phyloP scores from a whole-genome alignment of 2,797 vertebrate genomes.

The Pachyuromys duprasi region DNA sequence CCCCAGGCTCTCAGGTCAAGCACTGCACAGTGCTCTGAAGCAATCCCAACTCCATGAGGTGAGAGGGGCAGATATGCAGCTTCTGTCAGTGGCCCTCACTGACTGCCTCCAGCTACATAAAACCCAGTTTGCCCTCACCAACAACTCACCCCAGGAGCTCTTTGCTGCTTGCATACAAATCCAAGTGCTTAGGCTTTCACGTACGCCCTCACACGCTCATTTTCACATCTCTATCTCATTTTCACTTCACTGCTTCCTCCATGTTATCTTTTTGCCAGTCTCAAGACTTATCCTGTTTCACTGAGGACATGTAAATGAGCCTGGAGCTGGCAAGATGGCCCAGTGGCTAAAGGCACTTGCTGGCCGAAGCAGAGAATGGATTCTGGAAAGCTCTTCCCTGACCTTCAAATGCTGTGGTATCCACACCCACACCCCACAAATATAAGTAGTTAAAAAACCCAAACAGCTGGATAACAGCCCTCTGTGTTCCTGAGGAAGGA shows the following conservation, averaged over 20 bases:
- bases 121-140: not conserved
- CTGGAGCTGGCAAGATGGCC: not conserved
- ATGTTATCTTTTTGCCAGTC: not conserved
- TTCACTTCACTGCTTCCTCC: not conserved
- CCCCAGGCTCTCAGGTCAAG: not conserved
- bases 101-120: not conserved
- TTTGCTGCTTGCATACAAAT: not conserved
- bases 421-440: not conserved
- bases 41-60: not conserved
- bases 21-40: accelerated
- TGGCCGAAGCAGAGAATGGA: not conserved
- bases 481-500: not conserved
- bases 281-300: not conserved
- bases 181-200: not conserved
- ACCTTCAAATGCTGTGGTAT: not conserved
- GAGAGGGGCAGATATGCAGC: not conserved
- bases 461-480: not conserved
- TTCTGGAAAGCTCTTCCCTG: not conserved
- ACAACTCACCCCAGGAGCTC: not conserved
- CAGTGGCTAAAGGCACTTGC: not conserved
- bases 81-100: not conserved
- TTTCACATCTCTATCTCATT: not conserved
- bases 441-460: not conserved
- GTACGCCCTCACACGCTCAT: not conserved
- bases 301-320: not conserved